These are phyloP conservation scores for Seriola rivoliana DNA, from an alignment of 2,113 vertebrate species.

Conservation along the genomic window DNA sequence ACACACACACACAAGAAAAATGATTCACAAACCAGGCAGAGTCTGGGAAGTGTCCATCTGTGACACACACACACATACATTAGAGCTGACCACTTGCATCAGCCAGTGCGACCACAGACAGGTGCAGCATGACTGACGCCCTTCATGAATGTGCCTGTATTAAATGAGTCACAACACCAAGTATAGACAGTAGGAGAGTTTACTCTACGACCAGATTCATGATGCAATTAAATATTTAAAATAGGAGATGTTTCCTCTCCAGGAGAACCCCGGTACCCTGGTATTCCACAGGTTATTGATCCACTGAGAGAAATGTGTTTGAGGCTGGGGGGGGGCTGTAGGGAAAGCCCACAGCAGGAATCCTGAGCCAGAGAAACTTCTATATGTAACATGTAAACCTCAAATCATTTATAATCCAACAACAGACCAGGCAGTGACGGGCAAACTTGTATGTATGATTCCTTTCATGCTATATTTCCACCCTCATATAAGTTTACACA, in stretches of 20 bases:
- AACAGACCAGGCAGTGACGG: slow-evolving; percentile 8
- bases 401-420: slow-evolving; percentile 31
- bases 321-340: neutral
- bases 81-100: slow-evolving; percentile 55
- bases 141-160: slow-evolving; percentile 60
- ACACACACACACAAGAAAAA: slow-evolving; percentile 50
- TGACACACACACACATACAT: slow-evolving; percentile 46
- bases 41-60: slow-evolving; percentile 50
- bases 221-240: slow-evolving; percentile 74
- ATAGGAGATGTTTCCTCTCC: slow-evolving; percentile 36
- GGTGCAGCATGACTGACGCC: slow-evolving; percentile 72
- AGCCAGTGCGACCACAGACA: slow-evolving; percentile 69
- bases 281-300: neutral
- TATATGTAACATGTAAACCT: slow-evolving; percentile 34
- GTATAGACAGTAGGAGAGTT: slow-evolving; percentile 47
- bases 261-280: slow-evolving; percentile 50
- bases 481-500: slow-evolving; percentile 20
- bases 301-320: slow-evolving; percentile 36
- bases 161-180: slow-evolving; percentile 55
- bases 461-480: slow-evolving; percentile 27
- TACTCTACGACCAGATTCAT: slow-evolving; percentile 49
- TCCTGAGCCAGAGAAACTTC: slow-evolving; percentile 8
- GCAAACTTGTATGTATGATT: neutral
- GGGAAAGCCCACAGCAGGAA: slow-evolving; percentile 31
- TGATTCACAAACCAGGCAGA: slow-evolving; percentile 65